Conservation (phyloP, 2,888 invertebrate species). For the Ptilodon capucinus region DNA sequence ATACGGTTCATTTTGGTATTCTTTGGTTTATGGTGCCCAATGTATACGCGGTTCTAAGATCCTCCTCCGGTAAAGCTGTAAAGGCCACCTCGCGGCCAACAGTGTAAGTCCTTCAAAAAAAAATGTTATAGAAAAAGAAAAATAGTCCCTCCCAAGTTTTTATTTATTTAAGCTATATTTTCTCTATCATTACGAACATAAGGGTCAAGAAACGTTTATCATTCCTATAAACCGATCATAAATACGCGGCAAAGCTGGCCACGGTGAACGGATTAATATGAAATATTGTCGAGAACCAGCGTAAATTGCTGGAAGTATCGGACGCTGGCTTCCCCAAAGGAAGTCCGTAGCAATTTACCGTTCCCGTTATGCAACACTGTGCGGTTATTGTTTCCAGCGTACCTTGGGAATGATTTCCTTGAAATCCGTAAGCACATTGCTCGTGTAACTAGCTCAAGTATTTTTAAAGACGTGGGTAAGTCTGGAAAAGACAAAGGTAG, state of each 20-base stretch:
- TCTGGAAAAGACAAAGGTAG: no score
- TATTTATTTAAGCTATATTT: neutral
- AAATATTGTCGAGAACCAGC: constrained; percentile 48
- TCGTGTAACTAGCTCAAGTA: no score
- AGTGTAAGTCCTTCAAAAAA: no score
- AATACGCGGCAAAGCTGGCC: constrained; percentile 36
- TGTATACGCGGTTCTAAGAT: no score
- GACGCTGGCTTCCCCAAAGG: constrained; percentile 32
- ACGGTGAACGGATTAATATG: constrained; percentile 52
- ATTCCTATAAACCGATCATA: constrained; percentile 18
- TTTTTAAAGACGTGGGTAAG: no score
- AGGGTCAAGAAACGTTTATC: constrained; percentile 6
- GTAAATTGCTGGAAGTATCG: constrained; percentile 44
- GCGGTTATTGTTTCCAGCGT: constrained; percentile 17
- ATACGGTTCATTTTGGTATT: no score
- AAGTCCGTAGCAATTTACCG: constrained; percentile 25
- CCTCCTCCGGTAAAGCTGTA: no score
- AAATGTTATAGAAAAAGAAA: no score
- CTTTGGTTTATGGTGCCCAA: no score
- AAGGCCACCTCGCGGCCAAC: no score
- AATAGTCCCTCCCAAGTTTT: no score
- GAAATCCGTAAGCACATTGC: neutral
- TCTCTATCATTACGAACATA: neutral
- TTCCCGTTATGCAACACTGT: constrained; percentile 25
- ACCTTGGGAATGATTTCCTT: neutral